Percentiles rank a stretch among this genome's conserved stretches.
Conservation (phyloP, 2,888 invertebrate genomes). For the Nephrotoma guestfalica region DNA sequence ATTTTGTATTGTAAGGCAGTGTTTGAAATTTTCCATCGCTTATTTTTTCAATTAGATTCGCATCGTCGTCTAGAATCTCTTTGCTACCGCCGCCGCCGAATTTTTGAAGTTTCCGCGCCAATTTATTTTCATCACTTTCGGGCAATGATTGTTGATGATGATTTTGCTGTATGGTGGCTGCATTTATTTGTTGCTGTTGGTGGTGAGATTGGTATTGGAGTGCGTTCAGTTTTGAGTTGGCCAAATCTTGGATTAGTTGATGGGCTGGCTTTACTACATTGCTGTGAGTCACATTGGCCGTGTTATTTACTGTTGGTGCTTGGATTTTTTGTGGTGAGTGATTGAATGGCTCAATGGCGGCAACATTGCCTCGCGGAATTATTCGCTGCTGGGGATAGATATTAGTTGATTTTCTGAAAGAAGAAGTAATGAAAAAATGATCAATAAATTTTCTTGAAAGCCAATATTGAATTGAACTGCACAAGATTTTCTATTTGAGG, state of each 20-base stretch:
- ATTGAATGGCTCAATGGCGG: slow-evolving; percentile 77
- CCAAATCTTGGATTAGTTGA: slow-evolving; percentile 30
- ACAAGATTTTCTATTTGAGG: too few species aligned
- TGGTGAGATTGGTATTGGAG: neutral
- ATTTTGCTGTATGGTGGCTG: slow-evolving; percentile 35
- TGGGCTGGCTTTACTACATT: slow-evolving; percentile 13
- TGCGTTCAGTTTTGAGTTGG: slow-evolving; percentile 24
- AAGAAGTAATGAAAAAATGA: neutral
- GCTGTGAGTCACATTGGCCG: neutral
- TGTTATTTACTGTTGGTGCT: neutral
- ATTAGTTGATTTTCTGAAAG: slow-evolving; percentile 19
- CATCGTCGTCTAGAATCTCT: slow-evolving; percentile 26
- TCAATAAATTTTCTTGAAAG: neutral
- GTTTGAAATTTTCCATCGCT: slow-evolving; percentile 86
- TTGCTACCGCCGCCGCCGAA: neutral
- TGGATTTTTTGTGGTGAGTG: slow-evolving; percentile 51
- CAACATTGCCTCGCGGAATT: slow-evolving; percentile 58
- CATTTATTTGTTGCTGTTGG: slow-evolving; percentile 20
- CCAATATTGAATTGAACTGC: neutral
- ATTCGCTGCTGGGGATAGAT: slow-evolving; percentile 27
- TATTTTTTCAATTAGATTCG: slow-evolving; percentile 57
- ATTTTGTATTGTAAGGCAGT: slow-evolving; percentile 78
- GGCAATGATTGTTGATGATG: slow-evolving; percentile 34
- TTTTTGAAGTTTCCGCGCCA: slow-evolving; percentile 28
- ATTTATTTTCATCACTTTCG: slow-evolving; percentile 38